Evolutionary conservation across 2,888 invertebrate genomes (phyloP).

Genomic region (Netelia melanura): DNA sequence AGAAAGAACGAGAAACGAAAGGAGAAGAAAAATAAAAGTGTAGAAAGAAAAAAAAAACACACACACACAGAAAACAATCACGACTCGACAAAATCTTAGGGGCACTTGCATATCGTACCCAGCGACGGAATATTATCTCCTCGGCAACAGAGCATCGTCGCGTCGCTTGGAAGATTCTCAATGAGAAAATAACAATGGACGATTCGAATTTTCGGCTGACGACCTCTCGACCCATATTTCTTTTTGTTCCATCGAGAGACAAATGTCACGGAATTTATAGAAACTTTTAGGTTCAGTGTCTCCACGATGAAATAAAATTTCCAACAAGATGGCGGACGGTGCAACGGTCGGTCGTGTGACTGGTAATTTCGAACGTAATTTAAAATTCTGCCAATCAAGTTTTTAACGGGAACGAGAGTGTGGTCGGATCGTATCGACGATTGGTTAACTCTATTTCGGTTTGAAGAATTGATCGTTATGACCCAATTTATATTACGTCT

Average conservation of each 20-base stretch:
- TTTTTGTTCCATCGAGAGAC: background rate
- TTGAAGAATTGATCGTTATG: conserved; percentile 23
- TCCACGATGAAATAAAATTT: too few species aligned
- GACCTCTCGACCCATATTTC: conserved; percentile 55
- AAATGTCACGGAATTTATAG: too few species aligned
- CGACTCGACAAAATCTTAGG: conserved; percentile 8
- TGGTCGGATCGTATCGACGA: background rate
- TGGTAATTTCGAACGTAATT: conserved; percentile 2
- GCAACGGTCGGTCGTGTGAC: too few species aligned
- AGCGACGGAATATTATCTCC: conserved; percentile 22
- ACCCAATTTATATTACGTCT: conserved; percentile 21
- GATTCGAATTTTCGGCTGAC: conserved; percentile 41
- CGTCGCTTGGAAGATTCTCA: background rate
- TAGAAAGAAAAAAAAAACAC: conserved; percentile 28
- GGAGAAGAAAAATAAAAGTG: conserved; percentile 23
- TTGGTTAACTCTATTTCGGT: conserved; percentile 27
- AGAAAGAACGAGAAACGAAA: background rate
- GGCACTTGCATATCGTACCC: background rate
- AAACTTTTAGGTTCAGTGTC: too few species aligned
- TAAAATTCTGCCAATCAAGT: conserved; percentile 23
- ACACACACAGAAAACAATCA: conserved; percentile 14
- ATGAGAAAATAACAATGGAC: background rate
- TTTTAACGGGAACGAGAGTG: background rate
- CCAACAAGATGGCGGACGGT: too few species aligned
- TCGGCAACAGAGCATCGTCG: conserved; percentile 36